Percentiles rank a stretch among this genome's conserved stretches.
Conservation (phyloP, 2,888 invertebrate genomes). For the Bombylius major region DNA sequence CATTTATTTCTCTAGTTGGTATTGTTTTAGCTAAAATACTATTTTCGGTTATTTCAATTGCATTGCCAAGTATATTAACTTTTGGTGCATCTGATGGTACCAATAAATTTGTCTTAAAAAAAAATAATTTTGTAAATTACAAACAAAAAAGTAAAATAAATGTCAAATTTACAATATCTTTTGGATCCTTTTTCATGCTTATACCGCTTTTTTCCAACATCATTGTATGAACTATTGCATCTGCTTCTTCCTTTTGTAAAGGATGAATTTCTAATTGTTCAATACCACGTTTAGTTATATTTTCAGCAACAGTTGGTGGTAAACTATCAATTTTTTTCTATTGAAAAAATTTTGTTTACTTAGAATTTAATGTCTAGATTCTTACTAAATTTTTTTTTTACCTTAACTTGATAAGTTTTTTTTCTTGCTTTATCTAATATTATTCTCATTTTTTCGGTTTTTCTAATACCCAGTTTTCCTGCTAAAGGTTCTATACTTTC, state of each 20-base stretch:
- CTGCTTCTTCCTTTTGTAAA: slow-evolving; percentile 6
- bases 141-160: background rate
- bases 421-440: background rate
- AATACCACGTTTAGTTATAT: background rate
- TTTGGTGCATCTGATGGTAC: slow-evolving; percentile 8
- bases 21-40: slow-evolving; percentile 5
- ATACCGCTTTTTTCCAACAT: slow-evolving; percentile 7
- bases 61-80: slow-evolving; percentile 4
- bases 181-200: slow-evolving; percentile 4
- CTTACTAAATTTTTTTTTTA: background rate
- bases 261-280: background rate
- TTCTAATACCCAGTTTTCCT: background rate
- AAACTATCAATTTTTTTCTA: slow-evolving; percentile 3
- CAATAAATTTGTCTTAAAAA: slow-evolving; percentile 1
- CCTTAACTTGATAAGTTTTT: background rate
- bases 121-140: too few species aligned
- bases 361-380: background rate
- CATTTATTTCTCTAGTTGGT: slow-evolving; percentile 7
- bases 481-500: background rate
- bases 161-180: slow-evolving; percentile 2
- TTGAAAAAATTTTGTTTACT: background rate
- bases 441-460: background rate
- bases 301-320: slow-evolving; percentile 3
- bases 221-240: slow-evolving; percentile 7
- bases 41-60: slow-evolving; percentile 1